phyloP scores from a whole-genome alignment of 1,140 invertebrate genomes.

The Phymastichus coffea region DNA sequence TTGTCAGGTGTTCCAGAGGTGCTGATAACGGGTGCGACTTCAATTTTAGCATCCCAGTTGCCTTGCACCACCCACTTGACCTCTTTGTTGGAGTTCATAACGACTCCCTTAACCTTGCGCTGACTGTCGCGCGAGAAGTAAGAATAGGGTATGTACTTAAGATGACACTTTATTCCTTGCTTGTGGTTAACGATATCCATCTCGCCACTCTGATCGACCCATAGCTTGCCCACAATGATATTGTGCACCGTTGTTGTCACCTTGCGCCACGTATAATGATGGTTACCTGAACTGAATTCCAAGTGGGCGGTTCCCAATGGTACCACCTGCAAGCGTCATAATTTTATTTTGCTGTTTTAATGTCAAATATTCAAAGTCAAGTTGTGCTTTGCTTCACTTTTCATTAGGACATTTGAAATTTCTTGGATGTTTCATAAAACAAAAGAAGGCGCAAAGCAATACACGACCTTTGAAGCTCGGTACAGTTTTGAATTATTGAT shows the following conservation, averaged over 20 bases:
- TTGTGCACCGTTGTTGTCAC: conserved; percentile 99
- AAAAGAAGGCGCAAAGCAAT: no score
- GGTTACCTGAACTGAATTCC: conserved; percentile 70
- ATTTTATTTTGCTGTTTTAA: not conserved
- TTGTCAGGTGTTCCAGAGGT: conserved; percentile 72
- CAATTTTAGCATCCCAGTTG: conserved; percentile 94
- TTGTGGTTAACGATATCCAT: conserved; percentile 94
- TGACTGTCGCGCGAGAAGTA: conserved; percentile 96
- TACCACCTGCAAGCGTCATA: conserved; percentile 64
- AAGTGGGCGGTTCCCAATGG: conserved; percentile 87
- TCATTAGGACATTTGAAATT: no score
- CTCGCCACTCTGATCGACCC: conserved; percentile 99
- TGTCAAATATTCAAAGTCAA: not conserved
- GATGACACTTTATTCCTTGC: conserved; percentile 88
- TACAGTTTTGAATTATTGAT: no score
- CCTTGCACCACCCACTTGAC: conserved; percentile 85
- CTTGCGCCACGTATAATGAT: conserved; percentile 97
- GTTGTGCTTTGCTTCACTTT: not conserved
- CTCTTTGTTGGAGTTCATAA: conserved; percentile 68
- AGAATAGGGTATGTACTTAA: conserved; percentile 96
- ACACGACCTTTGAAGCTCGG: no score
- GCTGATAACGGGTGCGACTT: conserved; percentile 86
- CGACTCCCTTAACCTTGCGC: conserved; percentile 80
- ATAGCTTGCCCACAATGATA: conserved; percentile 98
- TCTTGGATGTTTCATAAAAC: no score